Conservation (phyloP, 1,140 invertebrate species). For the Neodiprion lecontei region DNA sequence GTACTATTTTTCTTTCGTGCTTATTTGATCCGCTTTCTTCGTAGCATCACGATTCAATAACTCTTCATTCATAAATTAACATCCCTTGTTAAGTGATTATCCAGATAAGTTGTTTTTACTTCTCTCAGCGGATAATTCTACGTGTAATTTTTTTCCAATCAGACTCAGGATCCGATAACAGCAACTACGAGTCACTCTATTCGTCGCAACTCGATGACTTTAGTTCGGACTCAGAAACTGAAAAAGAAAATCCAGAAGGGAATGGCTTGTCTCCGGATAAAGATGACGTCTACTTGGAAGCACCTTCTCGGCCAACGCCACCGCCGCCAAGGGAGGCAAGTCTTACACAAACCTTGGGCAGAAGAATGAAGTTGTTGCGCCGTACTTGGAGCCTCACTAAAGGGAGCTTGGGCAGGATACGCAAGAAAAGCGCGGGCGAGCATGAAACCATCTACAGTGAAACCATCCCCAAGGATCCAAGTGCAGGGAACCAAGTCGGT, state of each 20-base stretch:
- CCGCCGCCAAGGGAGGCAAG: constrained; percentile 51
- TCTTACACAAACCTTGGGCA: constrained; percentile 48
- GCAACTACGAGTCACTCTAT: constrained; percentile 53
- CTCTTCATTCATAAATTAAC: too few species aligned
- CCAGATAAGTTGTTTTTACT: neutral
- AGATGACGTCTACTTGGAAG: constrained; percentile 23
- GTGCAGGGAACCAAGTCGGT: constrained; percentile 26
- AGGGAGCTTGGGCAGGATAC: constrained; percentile 51
- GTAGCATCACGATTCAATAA: too few species aligned
- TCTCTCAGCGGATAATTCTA: neutral
- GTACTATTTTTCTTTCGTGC: too few species aligned
- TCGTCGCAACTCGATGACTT: constrained; percentile 45
- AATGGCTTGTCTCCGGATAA: neutral
- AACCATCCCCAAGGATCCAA: constrained; percentile 24
- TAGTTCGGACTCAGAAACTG: constrained; percentile 45
- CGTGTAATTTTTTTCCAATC: constrained; percentile 2
- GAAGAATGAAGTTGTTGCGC: constrained; percentile 51
- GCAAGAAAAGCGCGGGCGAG: constrained; percentile 40
- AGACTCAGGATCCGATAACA: constrained; percentile 55
- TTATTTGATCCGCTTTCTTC: too few species aligned
- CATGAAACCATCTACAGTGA: constrained; percentile 19
- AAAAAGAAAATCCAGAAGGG: constrained; percentile 18
- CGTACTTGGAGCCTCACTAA: constrained; percentile 59
- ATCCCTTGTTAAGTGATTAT: neutral
- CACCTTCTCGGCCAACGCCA: constrained; percentile 50